A percentile compares a stretch with the other conserved stretches of the same genome.
Conservation (phyloP, 1,140 invertebrate genomes). For the Drosophila oshimai region DNA sequence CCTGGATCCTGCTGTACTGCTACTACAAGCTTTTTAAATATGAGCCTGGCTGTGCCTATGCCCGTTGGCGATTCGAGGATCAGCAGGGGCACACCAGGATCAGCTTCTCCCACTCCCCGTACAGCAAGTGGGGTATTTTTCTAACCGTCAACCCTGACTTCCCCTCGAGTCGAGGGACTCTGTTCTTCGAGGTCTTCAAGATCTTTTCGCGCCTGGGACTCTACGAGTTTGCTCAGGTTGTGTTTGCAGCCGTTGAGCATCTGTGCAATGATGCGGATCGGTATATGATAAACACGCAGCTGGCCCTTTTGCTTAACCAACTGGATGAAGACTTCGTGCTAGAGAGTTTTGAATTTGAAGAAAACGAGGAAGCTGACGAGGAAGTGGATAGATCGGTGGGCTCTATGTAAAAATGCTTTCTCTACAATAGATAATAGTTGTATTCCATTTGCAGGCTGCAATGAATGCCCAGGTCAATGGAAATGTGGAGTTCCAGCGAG, state of each 20-base stretch:
- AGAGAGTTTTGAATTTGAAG: neutral
- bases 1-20: conserved; percentile 61
- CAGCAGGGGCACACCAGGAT: neutral
- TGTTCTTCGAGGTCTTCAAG: conserved; percentile 41
- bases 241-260: conserved; percentile 35
- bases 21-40: conserved; percentile 57
- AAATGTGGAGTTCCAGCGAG: conserved; percentile 53
- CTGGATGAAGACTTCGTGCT: conserved; percentile 12
- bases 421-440: neutral
- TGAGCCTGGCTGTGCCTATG: conserved; percentile 42
- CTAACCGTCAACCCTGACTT: conserved; percentile 13
- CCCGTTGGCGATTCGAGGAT: conserved; percentile 46
- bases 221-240: conserved; percentile 58
- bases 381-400: too few species aligned
- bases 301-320: conserved; percentile 33
- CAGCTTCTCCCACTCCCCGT: neutral
- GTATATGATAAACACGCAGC: conserved; percentile 51
- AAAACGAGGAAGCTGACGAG: neutral
- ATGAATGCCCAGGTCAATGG: conserved; percentile 61
- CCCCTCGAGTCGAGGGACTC: neutral
- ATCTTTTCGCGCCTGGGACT: conserved; percentile 51
- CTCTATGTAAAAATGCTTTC: neutral
- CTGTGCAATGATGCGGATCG: conserved; percentile 29
- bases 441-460: neutral
- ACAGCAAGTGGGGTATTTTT: conserved; percentile 33